These are phyloP conservation scores for Sus scrofa DNA, from an alignment of 2,113 vertebrate species.

Conservation along the genomic window DNA sequence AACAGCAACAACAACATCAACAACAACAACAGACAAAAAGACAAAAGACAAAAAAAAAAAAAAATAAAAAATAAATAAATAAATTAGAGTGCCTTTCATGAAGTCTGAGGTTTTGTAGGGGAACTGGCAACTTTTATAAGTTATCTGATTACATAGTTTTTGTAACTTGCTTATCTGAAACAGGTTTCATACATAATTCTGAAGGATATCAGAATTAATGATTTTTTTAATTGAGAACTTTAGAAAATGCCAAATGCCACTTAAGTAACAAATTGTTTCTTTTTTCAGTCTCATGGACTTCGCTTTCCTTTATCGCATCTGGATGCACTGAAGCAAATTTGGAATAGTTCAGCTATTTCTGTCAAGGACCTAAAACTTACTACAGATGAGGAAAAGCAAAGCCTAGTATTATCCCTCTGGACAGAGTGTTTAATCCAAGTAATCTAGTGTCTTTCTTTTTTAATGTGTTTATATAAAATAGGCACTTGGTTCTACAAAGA, in stretches of 20 bases:
- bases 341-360: conserved; percentile 82
- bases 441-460: conserved; percentile 71
- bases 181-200: not conserved
- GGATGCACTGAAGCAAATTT: conserved; percentile 92
- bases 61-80: too few relatives aligned
- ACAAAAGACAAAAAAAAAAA: too few relatives aligned
- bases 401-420: conserved; percentile 93
- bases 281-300: conserved; percentile 88
- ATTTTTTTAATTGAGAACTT: not conserved
- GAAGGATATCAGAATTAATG: not conserved
- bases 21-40: too few relatives aligned
- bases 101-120: not conserved
- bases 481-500: not conserved
- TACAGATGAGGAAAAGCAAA: conserved; percentile 90
- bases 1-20: too few relatives aligned
- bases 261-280: not conserved
- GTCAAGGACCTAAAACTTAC: conserved; percentile 90
- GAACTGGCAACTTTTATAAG: not conserved
- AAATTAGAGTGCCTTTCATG: not conserved
- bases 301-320: conserved; percentile 92
- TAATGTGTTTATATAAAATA: not conserved
- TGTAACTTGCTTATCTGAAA: not conserved
- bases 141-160: not conserved
- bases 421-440: conserved; percentile 92
- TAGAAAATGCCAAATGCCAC: not conserved